These are phyloP conservation scores for Clunio marinus DNA, from an alignment of 2,888 invertebrate species.

Conservation along the genomic window DNA sequence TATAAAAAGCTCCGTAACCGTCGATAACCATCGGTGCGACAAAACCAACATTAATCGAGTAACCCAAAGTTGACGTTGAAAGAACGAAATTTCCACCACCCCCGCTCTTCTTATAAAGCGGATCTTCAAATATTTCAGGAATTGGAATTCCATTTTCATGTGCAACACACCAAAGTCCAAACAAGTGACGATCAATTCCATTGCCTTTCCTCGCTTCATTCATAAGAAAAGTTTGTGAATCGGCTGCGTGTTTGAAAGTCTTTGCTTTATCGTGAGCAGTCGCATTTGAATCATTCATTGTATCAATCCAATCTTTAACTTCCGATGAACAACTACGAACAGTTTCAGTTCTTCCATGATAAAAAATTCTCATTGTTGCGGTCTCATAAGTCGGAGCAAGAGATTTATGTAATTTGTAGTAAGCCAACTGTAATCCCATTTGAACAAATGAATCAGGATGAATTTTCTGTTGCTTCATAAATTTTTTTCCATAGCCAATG, in stretches of 20 bases:
- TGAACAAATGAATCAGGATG: neutral
- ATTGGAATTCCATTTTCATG: neutral
- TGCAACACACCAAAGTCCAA: neutral
- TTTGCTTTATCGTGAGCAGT: neutral
- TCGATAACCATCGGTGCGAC: slow-evolving; percentile 60
- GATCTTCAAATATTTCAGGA: neutral
- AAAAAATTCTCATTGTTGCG: neutral
- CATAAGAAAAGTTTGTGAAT: neutral
- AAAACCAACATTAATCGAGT: slow-evolving; percentile 56
- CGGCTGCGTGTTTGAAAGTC: neutral
- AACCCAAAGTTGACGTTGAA: slow-evolving; percentile 60
- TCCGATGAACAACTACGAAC: neutral
- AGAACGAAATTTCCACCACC: slow-evolving; percentile 61
- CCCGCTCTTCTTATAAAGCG: slow-evolving; percentile 46
- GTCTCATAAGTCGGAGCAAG: neutral
- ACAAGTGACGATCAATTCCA: neutral
- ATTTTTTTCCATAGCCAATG: neutral
- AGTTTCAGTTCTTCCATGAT: neutral
- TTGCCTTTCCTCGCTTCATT: neutral
- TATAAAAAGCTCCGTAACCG: slow-evolving; percentile 62
- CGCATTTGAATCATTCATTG: neutral
- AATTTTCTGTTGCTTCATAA: neutral
- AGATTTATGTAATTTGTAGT: neutral
- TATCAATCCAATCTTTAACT: slow-evolving; percentile 40
- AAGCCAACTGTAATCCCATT: neutral